Evolutionary conservation across 2,888 invertebrate species (phyloP), one percentile per base, ranked within the genome.

Genomic region (Germaria angustata): DNA sequence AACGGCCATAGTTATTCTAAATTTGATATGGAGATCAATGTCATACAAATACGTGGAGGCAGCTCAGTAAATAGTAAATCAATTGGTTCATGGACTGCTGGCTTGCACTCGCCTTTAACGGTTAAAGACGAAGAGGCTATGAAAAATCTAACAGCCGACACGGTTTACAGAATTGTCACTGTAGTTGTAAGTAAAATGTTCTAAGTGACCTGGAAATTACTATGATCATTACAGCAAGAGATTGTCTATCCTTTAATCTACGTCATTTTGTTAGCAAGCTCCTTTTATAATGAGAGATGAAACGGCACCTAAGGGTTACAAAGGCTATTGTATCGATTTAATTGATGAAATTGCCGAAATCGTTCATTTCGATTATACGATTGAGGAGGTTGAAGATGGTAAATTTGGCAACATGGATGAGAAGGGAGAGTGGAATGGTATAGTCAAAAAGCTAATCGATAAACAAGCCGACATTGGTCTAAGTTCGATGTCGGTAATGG

Each of bases 401-500:
- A 94, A 95, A 86, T 98, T 96, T 87, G 99, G 99, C 0, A 95
- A 95, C 69, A 96, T 99, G 96, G 95, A 96, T 86, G 95, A 96
- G 46, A 94, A 95, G 77, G 95, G 95, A 0, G 95, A 95, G 86
- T 97, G 97, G 97, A 95, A 95, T 89, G 96, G 96, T 1, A 94
- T 97, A 91, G 95, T 97, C 22, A 94, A 94, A 88, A 96, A 95
- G 88, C 91, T 97, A 22, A 94, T 95, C 72, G 95, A 96, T 87
- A 95, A 97, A 92, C 93, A 94, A 86, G 99, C 98, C 0, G 99
- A 99, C 89, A 98, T 99, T 85, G 98, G 97, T 0, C 91, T 99
- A 8, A 97, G 97, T 1, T 96, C 98, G 0, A 93, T 99, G 89
- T 97, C 98, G 0, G 98, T 99, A 0, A 99, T 98, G 97, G 98